These are phyloP conservation scores for Agonopterix arenella DNA, from an alignment of 2,888 invertebrate genomes.

Conservation along the genomic window DNA sequence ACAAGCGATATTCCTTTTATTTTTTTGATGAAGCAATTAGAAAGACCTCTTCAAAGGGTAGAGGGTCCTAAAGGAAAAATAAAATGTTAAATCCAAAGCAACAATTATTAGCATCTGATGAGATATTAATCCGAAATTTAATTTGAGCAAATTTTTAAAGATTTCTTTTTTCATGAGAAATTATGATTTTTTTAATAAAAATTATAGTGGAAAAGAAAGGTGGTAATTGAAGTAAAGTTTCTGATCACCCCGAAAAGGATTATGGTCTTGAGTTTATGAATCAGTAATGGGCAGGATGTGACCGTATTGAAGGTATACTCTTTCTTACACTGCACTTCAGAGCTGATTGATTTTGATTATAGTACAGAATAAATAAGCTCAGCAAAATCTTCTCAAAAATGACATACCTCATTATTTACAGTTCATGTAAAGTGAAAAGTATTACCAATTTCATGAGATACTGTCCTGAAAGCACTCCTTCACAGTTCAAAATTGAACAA, in stretches of 20 bases:
- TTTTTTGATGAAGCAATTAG: constrained; percentile 69
- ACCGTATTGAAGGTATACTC: too few species aligned
- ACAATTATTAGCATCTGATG: constrained; percentile 37
- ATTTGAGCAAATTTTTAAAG: constrained; percentile 2
- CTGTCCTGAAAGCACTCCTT: not conserved
- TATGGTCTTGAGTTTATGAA: too few species aligned
- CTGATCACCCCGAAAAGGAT: too few species aligned
- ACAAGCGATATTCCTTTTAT: constrained; percentile 57
- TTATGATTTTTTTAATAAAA: not conserved
- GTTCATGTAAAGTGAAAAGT: too few species aligned
- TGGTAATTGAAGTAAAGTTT: too few species aligned
- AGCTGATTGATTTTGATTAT: too few species aligned
- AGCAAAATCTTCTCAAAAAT: too few species aligned
- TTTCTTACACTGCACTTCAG: too few species aligned
- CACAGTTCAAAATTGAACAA: constrained; percentile 7
- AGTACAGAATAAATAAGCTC: too few species aligned
- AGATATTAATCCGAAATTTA: constrained; percentile 12
- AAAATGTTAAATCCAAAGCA: constrained; percentile 47
- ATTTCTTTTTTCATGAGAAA: not conserved
- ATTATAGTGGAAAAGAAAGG: too few species aligned
- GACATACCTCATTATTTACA: too few species aligned
- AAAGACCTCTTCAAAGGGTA: constrained; percentile 56
- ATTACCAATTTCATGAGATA: not conserved
- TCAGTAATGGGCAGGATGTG: too few species aligned
- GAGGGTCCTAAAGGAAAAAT: constrained; percentile 40